Conservation (phyloP, 1,140 invertebrate species). For the Heterodera carotae region DNA sequence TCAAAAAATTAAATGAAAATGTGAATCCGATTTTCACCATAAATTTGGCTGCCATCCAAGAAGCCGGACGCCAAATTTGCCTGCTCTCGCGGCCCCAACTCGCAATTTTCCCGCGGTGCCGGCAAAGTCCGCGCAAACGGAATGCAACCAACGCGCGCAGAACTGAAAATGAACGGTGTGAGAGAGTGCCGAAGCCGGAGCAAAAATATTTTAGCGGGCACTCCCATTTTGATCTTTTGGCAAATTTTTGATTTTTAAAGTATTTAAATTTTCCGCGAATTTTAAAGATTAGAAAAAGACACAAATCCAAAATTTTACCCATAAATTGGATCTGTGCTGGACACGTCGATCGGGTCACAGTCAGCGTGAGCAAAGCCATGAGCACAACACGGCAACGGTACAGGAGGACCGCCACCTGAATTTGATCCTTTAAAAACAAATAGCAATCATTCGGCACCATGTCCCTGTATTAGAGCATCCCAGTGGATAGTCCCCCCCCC, state of each 20-base stretch:
- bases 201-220: too few relatives aligned
- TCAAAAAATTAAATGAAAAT: constrained; percentile 68
- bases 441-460: too few relatives aligned
- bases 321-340: constrained; percentile 51
- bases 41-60: constrained; percentile 81
- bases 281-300: not conserved
- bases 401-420: constrained; percentile 24
- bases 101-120: constrained; percentile 54
- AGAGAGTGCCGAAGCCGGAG: not conserved
- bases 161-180: not conserved
- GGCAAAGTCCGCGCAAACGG: constrained; percentile 57
- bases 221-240: too few relatives aligned
- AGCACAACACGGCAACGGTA: constrained; percentile 54
- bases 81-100: constrained; percentile 80
- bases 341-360: constrained; percentile 58
- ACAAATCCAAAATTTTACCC: not conserved
- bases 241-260: not conserved
- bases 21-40: constrained; percentile 70
- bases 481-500: too few relatives aligned
- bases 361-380: constrained; percentile 59
- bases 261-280: too few relatives aligned
- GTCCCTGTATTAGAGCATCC: too few relatives aligned
- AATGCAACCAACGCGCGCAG: constrained; percentile 47
- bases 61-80: constrained; percentile 89
- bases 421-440: not conserved